phyloP scores from a whole-genome alignment of 1,140 invertebrate species.

The Coboldia fuscipes region DNA sequence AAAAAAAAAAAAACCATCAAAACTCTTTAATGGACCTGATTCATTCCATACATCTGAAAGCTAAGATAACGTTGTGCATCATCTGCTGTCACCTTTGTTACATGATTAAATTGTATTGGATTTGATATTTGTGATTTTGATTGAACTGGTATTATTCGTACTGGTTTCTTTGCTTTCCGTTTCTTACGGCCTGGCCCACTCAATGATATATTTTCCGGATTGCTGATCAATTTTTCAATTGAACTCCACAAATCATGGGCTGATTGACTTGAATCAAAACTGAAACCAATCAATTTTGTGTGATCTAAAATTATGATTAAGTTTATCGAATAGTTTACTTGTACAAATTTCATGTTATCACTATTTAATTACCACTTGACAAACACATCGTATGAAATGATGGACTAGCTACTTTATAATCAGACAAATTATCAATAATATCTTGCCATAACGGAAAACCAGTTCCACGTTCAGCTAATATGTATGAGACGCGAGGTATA shows the following conservation, averaged over 20 bases:
- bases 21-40: no score
- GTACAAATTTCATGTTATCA: not conserved
- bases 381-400: conserved; percentile 70
- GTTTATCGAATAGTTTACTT: not conserved
- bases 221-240: conserved; percentile 45
- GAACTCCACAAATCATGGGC: conserved; percentile 46
- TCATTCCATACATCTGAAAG: no score
- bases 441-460: conserved; percentile 73
- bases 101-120: conserved; percentile 71
- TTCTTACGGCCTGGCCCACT: conserved; percentile 37
- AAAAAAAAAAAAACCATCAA: no score
- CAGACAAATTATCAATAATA: conserved; percentile 49
- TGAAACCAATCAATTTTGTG: conserved; percentile 36
- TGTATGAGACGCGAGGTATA: conserved; percentile 48
- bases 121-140: conserved; percentile 66
- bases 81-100: conserved; percentile 52
- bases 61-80: conserved; percentile 44
- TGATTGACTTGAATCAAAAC: conserved; percentile 53
- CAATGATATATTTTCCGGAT: conserved; percentile 61
- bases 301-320: conserved; percentile 11
- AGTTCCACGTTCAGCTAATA: conserved; percentile 61
- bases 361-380: conserved; percentile 22
- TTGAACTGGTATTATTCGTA: conserved; percentile 33
- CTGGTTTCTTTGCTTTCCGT: conserved; percentile 28
- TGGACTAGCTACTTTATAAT: conserved; percentile 37